Percentiles rank a stretch among this genome's conserved stretches.
These are phyloP conservation scores for Habropoda laboriosa DNA, from an alignment of 1,140 invertebrate species.

Conservation along the genomic window DNA sequence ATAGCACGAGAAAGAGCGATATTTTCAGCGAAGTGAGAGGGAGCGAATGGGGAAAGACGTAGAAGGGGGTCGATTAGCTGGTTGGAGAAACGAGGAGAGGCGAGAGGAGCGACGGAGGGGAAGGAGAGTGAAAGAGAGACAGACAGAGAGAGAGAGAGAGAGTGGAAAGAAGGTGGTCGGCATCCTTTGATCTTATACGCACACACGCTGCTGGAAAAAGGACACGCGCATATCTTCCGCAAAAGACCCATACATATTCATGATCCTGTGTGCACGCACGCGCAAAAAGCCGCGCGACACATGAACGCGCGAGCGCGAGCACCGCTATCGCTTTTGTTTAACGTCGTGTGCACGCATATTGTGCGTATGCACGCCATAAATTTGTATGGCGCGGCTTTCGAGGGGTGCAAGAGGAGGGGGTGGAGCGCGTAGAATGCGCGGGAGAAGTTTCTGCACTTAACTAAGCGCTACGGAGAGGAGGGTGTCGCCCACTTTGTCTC, in stretches of 20 bases:
- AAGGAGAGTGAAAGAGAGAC: not conserved
- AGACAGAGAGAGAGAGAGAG: not conserved
- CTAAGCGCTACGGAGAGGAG: slow-evolving; percentile 49
- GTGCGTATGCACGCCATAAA: slow-evolving; percentile 69
- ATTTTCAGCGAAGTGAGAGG: slow-evolving; percentile 1
- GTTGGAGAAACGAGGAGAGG: slow-evolving; percentile 26
- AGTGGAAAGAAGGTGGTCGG: slow-evolving; percentile 59
- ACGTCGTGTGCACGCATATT: slow-evolving; percentile 65
- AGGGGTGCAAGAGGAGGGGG: slow-evolving; percentile 34
- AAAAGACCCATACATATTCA: slow-evolving; percentile 68
- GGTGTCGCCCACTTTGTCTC: slow-evolving; percentile 28
- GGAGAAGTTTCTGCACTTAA: slow-evolving; percentile 69
- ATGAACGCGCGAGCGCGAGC: not conserved
- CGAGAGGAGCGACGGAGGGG: slow-evolving; percentile 56
- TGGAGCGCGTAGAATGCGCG: slow-evolving; percentile 59
- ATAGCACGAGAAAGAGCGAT: slow-evolving; percentile 20
- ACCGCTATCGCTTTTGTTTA: slow-evolving; percentile 63
- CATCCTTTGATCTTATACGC: slow-evolving; percentile 68
- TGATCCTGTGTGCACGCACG: slow-evolving; percentile 52
- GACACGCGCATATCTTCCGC: slow-evolving; percentile 67
- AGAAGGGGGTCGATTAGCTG: slow-evolving; percentile 30
- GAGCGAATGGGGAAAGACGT: not conserved
- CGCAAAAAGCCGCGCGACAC: slow-evolving; percentile 33
- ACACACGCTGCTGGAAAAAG: slow-evolving; percentile 59
- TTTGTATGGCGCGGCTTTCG: slow-evolving; percentile 54